Percentiles rank a stretch among this genome's conserved stretches.
These are phyloP conservation scores for Lithophane socia DNA, from an alignment of 2,888 invertebrate genomes.

Conservation along the genomic window DNA sequence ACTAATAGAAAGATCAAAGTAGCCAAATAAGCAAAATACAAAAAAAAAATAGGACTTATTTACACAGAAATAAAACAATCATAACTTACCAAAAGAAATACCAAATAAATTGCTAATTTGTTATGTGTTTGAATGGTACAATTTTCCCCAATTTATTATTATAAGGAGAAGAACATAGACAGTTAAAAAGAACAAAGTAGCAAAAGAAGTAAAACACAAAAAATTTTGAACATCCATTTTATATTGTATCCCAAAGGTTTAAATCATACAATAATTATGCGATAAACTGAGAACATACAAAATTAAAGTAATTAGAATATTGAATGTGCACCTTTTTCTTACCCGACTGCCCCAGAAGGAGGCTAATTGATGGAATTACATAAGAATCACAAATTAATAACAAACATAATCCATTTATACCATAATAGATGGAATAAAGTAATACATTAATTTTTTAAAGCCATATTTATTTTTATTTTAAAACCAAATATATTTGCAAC, in stretches of 20 bases:
- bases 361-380: neutral
- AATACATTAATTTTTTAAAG: neutral
- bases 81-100: neutral
- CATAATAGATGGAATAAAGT: neutral
- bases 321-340: neutral
- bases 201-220: neutral
- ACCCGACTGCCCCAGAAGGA: too few relatives aligned
- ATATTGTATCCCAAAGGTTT: neutral
- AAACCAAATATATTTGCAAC: neutral
- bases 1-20: neutral
- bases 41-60: neutral
- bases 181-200: neutral
- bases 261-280: neutral
- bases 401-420: neutral
- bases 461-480: neutral
- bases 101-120: neutral
- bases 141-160: neutral
- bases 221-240: neutral
- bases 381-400: neutral
- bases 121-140: neutral
- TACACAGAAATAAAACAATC: neutral
- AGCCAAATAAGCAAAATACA: neutral
- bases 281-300: neutral
- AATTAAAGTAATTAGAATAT: neutral
- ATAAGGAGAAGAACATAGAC: neutral